Percentiles rank a stretch among this genome's conserved stretches.
These are phyloP conservation scores for Hyalella azteca DNA, from an alignment of 2,888 invertebrate genomes.

Conservation along the genomic window DNA sequence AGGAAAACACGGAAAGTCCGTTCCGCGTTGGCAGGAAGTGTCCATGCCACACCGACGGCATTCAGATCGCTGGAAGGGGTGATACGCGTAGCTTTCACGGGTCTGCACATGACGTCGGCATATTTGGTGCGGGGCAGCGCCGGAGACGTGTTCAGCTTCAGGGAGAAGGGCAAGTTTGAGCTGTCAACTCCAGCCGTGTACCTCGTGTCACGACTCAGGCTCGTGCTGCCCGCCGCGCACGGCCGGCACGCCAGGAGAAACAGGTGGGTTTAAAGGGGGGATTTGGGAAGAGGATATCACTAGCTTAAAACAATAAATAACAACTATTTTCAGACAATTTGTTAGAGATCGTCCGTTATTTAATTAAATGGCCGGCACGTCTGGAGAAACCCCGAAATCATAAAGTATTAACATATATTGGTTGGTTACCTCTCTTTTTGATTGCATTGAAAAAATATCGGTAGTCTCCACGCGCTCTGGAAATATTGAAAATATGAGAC, in stretches of 20 bases:
- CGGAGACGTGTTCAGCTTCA: conserved; percentile 53
- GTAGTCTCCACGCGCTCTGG: too few relatives aligned
- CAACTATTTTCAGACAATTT: too few relatives aligned
- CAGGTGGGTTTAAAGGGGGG: too few relatives aligned
- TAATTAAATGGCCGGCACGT: too few relatives aligned
- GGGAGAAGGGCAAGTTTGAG: conserved; percentile 47
- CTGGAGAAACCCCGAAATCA: too few relatives aligned
- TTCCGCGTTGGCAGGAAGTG: background rate
- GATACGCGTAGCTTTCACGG: conserved; percentile 47
- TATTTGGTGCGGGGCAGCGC: conserved; percentile 54
- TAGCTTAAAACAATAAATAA: too few relatives aligned
- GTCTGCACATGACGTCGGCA: conserved; percentile 44
- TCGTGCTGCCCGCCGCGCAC: conserved; percentile 42
- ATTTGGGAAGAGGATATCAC: too few relatives aligned
- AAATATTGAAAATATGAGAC: too few relatives aligned
- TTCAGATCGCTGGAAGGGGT: conserved; percentile 38
- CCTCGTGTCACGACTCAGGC: conserved; percentile 48
- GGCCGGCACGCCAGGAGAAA: conserved; percentile 13
- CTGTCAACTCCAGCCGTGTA: conserved; percentile 46
- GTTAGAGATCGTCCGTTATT: too few relatives aligned
- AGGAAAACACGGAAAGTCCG: background rate
- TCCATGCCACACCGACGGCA: background rate
- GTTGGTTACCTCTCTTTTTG: too few relatives aligned
- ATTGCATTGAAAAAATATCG: too few relatives aligned
- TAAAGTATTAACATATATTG: too few relatives aligned